Conservation (phyloP, 2,113 vertebrate species). For the Calyptomena viridis region DNA sequence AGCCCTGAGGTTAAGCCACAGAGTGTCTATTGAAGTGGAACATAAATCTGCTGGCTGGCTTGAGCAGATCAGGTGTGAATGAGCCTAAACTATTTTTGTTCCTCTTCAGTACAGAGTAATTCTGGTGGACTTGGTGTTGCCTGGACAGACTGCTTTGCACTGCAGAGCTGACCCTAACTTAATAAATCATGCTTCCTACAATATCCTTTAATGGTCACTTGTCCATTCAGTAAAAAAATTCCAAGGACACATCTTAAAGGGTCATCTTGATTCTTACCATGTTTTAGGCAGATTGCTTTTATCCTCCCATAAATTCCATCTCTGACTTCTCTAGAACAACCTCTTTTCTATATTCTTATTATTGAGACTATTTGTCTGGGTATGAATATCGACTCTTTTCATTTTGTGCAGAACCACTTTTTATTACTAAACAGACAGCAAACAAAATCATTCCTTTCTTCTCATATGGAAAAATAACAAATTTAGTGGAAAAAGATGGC, state of each 20-base stretch:
- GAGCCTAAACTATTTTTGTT: not conserved
- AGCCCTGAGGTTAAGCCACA: not conserved
- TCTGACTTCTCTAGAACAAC: not conserved
- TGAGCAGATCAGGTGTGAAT: not conserved
- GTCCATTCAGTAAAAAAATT: not conserved
- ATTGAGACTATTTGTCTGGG: not conserved
- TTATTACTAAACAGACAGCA: not conserved
- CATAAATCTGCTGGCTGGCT: not conserved
- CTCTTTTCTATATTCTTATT: not conserved
- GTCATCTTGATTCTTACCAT: not conserved
- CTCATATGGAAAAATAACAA: not conserved
- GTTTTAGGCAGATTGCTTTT: not conserved
- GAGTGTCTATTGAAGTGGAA: not conserved
- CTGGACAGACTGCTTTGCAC: not conserved
- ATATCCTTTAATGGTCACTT: not conserved
- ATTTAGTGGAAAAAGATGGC: not conserved
- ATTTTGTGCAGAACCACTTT: not conserved
- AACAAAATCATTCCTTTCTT: constrained; percentile 2
- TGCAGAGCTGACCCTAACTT: not conserved
- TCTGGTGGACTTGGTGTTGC: not conserved
- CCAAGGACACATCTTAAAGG: not conserved
- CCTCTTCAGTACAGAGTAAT: not conserved
- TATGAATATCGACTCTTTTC: not conserved
- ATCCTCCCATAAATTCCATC: not conserved
- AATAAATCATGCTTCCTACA: not conserved